Evolutionary conservation across 1,140 invertebrate species (phyloP).

Genomic region (Bursaphelenchus mucronatus): DNA sequence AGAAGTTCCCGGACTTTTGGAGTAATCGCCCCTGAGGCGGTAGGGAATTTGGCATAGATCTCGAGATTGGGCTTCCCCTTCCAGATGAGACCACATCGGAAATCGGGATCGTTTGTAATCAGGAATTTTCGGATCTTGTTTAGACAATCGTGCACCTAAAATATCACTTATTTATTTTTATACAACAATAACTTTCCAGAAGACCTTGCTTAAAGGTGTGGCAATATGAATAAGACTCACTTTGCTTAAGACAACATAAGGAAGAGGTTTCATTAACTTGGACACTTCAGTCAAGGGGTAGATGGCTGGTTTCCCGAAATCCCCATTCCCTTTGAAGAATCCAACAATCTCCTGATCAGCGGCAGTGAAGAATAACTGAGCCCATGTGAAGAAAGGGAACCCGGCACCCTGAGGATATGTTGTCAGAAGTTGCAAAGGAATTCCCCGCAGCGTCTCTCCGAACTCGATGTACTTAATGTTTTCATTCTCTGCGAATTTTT

Average conservation of each 20-base stretch:
- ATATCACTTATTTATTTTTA: background rate
- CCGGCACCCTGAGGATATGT: slow-evolving; percentile 59
- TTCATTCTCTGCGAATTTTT: slow-evolving; percentile 50
- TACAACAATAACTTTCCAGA: background rate
- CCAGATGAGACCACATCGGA: slow-evolving; percentile 51
- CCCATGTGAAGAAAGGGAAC: slow-evolving; percentile 49
- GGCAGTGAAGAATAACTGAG: slow-evolving; percentile 56
- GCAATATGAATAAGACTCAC: slow-evolving; percentile 25
- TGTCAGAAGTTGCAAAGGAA: slow-evolving; percentile 57
- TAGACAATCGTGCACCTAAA: slow-evolving; percentile 56
- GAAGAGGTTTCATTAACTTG: slow-evolving; percentile 59
- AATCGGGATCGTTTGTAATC: slow-evolving; percentile 49
- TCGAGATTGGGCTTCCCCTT: slow-evolving; percentile 38
- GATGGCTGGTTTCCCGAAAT: slow-evolving; percentile 52
- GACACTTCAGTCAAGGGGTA: slow-evolving; percentile 54
- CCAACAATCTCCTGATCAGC: slow-evolving; percentile 55
- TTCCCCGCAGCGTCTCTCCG: slow-evolving; percentile 44
- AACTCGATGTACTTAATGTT: slow-evolving; percentile 48
- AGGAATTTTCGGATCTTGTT: slow-evolving; percentile 52
- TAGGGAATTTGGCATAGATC: slow-evolving; percentile 35
- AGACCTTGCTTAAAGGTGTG: background rate
- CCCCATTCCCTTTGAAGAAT: slow-evolving; percentile 60
- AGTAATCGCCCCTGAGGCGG: slow-evolving; percentile 48
- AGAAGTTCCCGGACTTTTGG: slow-evolving; percentile 49
- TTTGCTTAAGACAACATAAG: slow-evolving; percentile 55